Base-by-base conservation (phyloP, 2,797 vertebrate genomes). In the Poeciliopsis infans region DNA sequence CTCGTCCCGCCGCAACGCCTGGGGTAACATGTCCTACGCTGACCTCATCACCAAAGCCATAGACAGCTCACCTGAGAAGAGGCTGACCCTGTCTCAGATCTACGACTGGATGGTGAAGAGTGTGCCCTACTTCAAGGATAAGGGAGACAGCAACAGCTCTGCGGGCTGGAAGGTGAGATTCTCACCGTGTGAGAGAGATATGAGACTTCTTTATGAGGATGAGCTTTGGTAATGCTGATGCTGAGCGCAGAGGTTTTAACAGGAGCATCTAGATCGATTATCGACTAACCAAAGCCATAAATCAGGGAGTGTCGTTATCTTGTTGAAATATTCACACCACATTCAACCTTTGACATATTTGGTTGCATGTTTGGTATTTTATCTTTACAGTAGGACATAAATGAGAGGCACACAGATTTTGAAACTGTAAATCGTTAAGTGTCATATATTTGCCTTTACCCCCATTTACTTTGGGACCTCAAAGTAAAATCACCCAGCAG, bases 61-160 rank as follows among this genome's bases (percentile, higher is more conserved):
- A 90, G 97, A 99, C 92, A 98, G 97, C 94, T 97, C 98, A 47
- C 97, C 98, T 0, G 98, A 99, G 94, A 98, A 98, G 96, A 95
- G 98, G 43, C 97, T 99, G 85, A 99, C 98, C 0, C 94, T 99
- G 86, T 97, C 97, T 20, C 98, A 99, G 96, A 99, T 99, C 83
- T 99, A 99, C 93, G 98, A 99, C 94, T 99, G 98, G 98, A 99
- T 99, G 98, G 98, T 99, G 81, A 97, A 97, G 94, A 98, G 96
- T 45, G 97, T 99, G 18, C 97, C 98, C 31, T 99, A 99, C 94
- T 99, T 99, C 96, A 99, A 99, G 91, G 98, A 99, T 88, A 99
- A 99, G 91, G 98, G 98, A 25, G 98, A 99, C 96, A 99, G 97
- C 91, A 99, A 99, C 94, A 99, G 98, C 88, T 99, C 98, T 0